A percentile compares a stretch with the other conserved stretches of the same genome.
Evolutionary conservation across 2,113 vertebrate species (phyloP).

Genomic region (Dunckerocampus dactyliophorus): DNA sequence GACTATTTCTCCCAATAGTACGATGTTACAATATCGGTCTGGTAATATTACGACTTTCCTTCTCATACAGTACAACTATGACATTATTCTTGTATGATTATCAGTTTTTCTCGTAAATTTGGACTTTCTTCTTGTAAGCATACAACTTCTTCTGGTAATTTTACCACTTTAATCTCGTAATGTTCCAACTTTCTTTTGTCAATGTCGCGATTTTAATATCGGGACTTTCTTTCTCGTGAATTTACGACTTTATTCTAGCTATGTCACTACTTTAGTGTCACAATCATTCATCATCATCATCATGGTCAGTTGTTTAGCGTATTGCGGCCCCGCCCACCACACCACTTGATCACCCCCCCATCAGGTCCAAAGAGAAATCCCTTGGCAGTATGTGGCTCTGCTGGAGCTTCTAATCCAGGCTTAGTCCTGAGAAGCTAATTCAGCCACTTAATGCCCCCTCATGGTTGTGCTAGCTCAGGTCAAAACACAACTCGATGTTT

Average conservation of each 20-base stretch:
- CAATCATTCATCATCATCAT: too few species aligned
- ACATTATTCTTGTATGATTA: background rate
- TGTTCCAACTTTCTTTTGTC: background rate
- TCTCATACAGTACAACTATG: background rate
- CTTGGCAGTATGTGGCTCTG: conserved; percentile 57
- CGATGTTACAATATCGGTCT: too few species aligned
- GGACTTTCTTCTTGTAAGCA: background rate
- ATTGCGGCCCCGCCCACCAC: conserved; percentile 17
- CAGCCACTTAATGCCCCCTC: conserved; percentile 63
- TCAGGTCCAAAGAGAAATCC: conserved; percentile 65
- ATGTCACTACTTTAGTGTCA: too few species aligned
- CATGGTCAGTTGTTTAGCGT: conserved; percentile 11
- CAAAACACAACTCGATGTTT: conserved; percentile 8
- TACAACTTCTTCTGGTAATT: background rate
- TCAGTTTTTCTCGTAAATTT: background rate
- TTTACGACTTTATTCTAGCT: too few species aligned
- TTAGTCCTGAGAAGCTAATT: conserved; percentile 67
- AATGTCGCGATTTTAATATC: too few species aligned
- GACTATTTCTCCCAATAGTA: too few species aligned
- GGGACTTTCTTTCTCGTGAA: too few species aligned
- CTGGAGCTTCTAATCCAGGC: conserved; percentile 63
- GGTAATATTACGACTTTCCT: background rate
- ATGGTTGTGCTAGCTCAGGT: conserved; percentile 31
- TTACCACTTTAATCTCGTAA: background rate
- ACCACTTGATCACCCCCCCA: conserved; percentile 6